Evolutionary conservation across 2,888 invertebrate genomes (phyloP).

Genomic region (Thalpophila matura): DNA sequence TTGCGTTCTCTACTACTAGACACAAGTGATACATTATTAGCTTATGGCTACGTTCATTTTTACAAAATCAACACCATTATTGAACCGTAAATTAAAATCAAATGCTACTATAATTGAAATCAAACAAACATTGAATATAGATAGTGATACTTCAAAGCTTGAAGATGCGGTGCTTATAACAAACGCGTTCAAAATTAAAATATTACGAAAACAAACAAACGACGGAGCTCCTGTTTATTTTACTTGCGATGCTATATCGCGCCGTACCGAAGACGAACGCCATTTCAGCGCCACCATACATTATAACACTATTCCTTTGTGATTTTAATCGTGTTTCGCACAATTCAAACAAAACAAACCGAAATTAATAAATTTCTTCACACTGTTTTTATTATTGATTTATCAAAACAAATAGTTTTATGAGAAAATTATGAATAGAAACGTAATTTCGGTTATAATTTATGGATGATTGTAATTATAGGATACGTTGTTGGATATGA

Average conservation of each 20-base stretch:
- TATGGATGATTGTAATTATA: constrained; percentile 49
- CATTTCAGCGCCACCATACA: constrained; percentile 59
- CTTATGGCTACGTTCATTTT: too few species aligned
- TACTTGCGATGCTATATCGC: constrained; percentile 77
- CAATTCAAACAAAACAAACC: constrained; percentile 56
- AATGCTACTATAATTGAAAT: constrained; percentile 58
- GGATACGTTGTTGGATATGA: constrained; percentile 45
- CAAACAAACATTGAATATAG: constrained; percentile 60
- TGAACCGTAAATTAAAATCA: constrained; percentile 46
- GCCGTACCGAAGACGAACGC: constrained; percentile 76
- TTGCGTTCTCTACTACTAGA: too few species aligned
- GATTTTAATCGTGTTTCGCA: constrained; percentile 60
- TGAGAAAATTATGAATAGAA: constrained; percentile 48
- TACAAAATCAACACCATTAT: constrained; percentile 10
- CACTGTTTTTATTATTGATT: constrained; percentile 53
- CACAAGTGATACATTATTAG: too few species aligned
- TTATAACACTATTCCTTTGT: constrained; percentile 62
- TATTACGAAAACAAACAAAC: constrained; percentile 84
- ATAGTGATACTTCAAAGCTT: constrained; percentile 79
- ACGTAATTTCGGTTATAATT: constrained; percentile 44
- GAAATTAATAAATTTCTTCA: constrained; percentile 59
- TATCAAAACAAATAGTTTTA: constrained; percentile 50
- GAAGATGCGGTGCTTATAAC: constrained; percentile 72
- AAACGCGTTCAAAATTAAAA: constrained; percentile 84
- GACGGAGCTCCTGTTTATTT: constrained; percentile 76